These are phyloP conservation scores for Bolinopsis microptera DNA, from an alignment of 37 sponge, comb jelly and placozoan genomes.

Conservation along the genomic window DNA sequence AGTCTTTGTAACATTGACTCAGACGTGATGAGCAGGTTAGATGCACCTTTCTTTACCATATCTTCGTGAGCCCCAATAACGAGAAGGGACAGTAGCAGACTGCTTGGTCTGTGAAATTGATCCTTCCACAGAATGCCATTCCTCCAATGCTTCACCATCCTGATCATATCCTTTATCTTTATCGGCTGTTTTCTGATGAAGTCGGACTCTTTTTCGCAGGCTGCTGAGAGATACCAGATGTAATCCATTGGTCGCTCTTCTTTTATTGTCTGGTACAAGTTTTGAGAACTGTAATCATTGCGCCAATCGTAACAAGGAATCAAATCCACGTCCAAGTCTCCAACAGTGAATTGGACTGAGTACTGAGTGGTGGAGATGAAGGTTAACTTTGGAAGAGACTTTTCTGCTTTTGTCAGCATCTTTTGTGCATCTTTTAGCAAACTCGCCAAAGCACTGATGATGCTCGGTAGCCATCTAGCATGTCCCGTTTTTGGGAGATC, in stretches of 20 bases:
- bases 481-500: conserved; percentile 19
- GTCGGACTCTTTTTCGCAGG: conserved; percentile 28
- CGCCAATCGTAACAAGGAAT: conserved; percentile 20
- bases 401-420: conserved; percentile 33
- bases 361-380: conserved; percentile 1
- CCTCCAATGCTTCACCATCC: conserved; percentile 48
- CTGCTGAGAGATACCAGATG: conserved; percentile 21
- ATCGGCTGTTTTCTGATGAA: conserved; percentile 40
- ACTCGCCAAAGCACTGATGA: background rate
- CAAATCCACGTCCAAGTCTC: conserved; percentile 33
- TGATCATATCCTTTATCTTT: conserved; percentile 44
- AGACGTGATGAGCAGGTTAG: conserved; percentile 30
- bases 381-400: background rate
- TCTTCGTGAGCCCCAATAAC: conserved; percentile 29
- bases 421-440: background rate
- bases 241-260: conserved; percentile 3
- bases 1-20: conserved; percentile 1
- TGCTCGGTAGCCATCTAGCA: background rate
- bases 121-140: conserved; percentile 45
- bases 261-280: background rate
- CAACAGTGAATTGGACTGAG: conserved; percentile 11
- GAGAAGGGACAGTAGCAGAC: conserved; percentile 8
- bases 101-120: conserved; percentile 28
- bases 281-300: background rate
- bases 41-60: conserved; percentile 11